phyloP scores from a whole-genome alignment of 2,888 invertebrate genomes.

The Rhaphigaster nebulosa region DNA sequence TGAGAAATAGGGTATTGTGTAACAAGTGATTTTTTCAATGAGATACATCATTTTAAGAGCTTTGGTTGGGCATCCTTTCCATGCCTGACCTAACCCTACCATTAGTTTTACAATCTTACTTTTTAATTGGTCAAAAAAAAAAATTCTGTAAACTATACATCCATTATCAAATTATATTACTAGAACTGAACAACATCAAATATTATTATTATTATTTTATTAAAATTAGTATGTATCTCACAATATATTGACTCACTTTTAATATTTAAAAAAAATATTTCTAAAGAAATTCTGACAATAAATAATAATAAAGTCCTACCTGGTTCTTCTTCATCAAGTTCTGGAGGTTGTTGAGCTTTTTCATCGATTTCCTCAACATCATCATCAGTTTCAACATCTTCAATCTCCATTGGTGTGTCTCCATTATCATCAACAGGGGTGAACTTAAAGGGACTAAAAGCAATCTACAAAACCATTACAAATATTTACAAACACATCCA shows the following conservation, averaged over 20 bases:
- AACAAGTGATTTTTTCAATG: too few species aligned
- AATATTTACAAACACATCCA: constrained; percentile 1
- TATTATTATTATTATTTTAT: too few species aligned
- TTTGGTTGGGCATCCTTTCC: background rate
- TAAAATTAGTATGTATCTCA: too few species aligned
- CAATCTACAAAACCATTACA: constrained; percentile 66
- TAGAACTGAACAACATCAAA: background rate
- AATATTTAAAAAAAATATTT: background rate
- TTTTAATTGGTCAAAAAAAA: too few species aligned
- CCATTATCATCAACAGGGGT: constrained; percentile 67
- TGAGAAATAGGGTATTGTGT: too few species aligned
- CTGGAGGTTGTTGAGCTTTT: constrained; percentile 56
- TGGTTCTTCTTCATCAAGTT: constrained; percentile 69
- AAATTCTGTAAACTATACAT: too few species aligned
- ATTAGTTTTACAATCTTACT: too few species aligned
- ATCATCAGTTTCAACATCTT: constrained; percentile 70
- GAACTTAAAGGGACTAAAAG: constrained; percentile 69
- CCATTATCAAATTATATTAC: background rate
- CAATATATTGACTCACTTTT: too few species aligned
- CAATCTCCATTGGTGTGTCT: constrained; percentile 60
- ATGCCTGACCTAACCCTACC: too few species aligned
- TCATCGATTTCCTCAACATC: constrained; percentile 70
- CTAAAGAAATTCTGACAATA: background rate
- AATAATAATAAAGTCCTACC: constrained; percentile 65
- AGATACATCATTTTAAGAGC: too few species aligned